Evolutionary conservation across 2,113 vertebrate species (phyloP).

Genomic region (Leucosticte australis): DNA sequence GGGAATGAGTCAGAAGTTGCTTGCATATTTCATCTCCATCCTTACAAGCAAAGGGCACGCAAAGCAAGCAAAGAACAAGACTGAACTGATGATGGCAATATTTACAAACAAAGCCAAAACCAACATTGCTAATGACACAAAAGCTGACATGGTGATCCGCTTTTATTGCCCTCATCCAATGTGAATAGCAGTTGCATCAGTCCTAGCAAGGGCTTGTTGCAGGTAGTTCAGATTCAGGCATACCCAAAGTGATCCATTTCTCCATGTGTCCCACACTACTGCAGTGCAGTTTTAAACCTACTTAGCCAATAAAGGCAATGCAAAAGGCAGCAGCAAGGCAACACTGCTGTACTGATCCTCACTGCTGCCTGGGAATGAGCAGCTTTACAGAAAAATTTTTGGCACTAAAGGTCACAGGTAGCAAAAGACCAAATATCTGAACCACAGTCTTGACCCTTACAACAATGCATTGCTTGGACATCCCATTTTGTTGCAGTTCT

Average conservation of each 20-base stretch:
- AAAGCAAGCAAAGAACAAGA: neutral
- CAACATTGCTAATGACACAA: neutral
- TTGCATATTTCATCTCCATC: neutral
- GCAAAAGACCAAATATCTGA: neutral
- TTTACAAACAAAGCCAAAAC: neutral
- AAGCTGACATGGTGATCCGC: neutral
- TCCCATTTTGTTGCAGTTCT: neutral
- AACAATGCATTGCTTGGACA: neutral
- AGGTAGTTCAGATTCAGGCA: neutral
- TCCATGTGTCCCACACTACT: neutral
- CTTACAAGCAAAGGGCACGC: neutral
- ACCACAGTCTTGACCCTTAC: neutral
- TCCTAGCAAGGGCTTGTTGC: neutral
- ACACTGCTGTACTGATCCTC: neutral
- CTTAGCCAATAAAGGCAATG: neutral
- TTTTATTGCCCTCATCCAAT: neutral
- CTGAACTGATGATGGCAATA: rapidly evolving
- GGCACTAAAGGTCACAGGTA: neutral
- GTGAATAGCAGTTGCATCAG: neutral
- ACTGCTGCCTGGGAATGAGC: neutral
- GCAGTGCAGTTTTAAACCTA: neutral
- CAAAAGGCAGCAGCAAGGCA: neutral
- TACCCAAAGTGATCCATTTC: rapidly evolving
- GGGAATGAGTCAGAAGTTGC: neutral
- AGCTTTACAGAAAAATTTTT: neutral